phyloP scores from a whole-genome alignment of 2,888 invertebrate species.

The Mesorhabditis spiculigera region DNA sequence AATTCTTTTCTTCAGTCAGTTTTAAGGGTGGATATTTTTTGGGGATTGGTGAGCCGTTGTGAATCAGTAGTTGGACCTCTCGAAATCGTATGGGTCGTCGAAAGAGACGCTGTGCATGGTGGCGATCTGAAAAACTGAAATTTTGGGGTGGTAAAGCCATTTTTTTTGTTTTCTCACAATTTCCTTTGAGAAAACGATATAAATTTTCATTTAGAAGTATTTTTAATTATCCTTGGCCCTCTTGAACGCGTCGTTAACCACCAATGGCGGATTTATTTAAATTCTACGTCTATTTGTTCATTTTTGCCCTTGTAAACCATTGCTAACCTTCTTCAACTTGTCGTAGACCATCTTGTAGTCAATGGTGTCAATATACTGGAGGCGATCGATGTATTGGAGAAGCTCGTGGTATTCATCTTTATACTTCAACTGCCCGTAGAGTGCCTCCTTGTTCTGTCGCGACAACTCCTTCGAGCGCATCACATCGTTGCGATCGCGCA shows the following conservation, averaged over 20 bases:
- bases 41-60: no score
- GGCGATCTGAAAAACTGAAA: background rate
- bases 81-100: conserved; percentile 6
- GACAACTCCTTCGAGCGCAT: conserved; percentile 32
- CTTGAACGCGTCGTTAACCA: background rate
- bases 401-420: conserved; percentile 32
- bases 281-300: background rate
- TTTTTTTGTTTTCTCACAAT: background rate
- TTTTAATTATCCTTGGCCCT: no score
- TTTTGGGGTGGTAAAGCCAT: background rate
- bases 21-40: no score
- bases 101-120: background rate
- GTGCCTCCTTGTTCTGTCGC: conserved; percentile 22
- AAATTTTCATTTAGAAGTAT: background rate
- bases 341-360: conserved; percentile 44
- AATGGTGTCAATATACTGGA: conserved; percentile 36
- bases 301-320: no score
- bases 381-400: conserved; percentile 40
- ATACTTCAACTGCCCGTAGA: background rate
- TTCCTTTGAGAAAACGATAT: background rate
- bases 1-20: no score
- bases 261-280: background rate
- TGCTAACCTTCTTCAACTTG: conserved; percentile 9
- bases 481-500: conserved; percentile 17
- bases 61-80: background rate